Evolutionary conservation across 2,797 vertebrate genomes (phyloP), one percentile per base, ranked within the genome.

Genomic region (Sebastes aleutianus): DNA sequence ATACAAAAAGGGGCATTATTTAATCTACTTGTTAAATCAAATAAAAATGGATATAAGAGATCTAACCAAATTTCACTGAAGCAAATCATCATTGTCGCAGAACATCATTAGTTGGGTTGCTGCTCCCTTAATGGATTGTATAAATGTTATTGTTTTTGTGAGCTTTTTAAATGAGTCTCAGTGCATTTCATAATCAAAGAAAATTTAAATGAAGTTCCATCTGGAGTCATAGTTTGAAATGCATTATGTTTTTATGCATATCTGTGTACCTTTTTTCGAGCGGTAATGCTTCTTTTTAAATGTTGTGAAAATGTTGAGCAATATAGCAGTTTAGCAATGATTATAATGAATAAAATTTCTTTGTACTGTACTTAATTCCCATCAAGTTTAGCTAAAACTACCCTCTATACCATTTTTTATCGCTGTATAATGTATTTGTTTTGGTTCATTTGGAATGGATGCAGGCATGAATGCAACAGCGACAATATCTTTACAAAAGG

Each of bases 71-170:
- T 61, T 39, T 67, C 43, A 22, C 47, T 39, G 24, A 70, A 66
- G 10, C 11, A 39, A 54, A 8, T 77, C 29, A 53, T 16, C 6
- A 27, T 18, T 74, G 27, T 22, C 31, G 47, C 26, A 63, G 39
- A 80, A 58, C 47, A 0, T 47, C 36, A 74, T 74, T 34, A 27
- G 39, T 29, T 66, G 72, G 65, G 50, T 56, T 43, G 14, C n/a
- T 65, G 62, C 27, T 54, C 31, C 18, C 20, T 50, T 83, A 78
- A 81, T 77, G 62, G 79, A 68, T 16, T 71, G 31, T 26, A 74
- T 68, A 68, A 47, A 18, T 53, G 58, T 68, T 53, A 67, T 74
- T 71, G 29, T 66, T 74, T 72, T 57, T 36, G 16, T 72, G 36
- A 50, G 65, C 32, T 56, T 76, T 84, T 56, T 54, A 39, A 87